Evolutionary conservation across 2,888 invertebrate species (phyloP), one percentile per base, ranked within the genome.

Genomic region (Galerucella calmariensis): DNA sequence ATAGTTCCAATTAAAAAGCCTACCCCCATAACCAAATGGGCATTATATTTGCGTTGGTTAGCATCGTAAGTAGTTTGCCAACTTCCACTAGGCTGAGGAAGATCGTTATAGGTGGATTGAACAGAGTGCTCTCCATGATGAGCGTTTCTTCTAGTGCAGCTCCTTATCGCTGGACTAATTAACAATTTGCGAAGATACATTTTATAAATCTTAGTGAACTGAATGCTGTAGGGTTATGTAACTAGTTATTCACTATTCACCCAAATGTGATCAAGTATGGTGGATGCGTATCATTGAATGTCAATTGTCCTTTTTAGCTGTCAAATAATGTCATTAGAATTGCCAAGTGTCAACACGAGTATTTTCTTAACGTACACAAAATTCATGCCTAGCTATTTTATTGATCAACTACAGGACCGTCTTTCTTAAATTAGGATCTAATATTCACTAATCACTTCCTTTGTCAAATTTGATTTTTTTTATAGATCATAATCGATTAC

Each of bases 31-130:
- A 89, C 80, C 67, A 96, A 89, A 14, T 91, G 88, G 10, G 90
- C 85, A 82, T 95, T 96, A 89, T 93, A 93, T 82, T 90, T 91
- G 77, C 90, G 88, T 84, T 95, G 93, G 75, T 89, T 90, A 48
- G 91, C 90, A 71, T 91, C 90, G 82, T 94, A 83, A 65, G 90
- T 86, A 69, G 92, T 90, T 84, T 94, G 89, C 95, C 95, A 96
- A 27, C 93, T 92, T 72, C 95, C 95, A 74, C 89, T 88, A 1
- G 96, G 95, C 67, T 92, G 89, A 0, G 95, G 94, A 84, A 95
- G 86, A 84, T 95, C 95, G 82, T 95, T 92, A 92, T 94, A 92
- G 12, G 91, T 91, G 1, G 90, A 78, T 72, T 77, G 77, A 68
- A 74, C 76, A 35, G 35, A 72, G 62, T 75, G 74, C 53, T 67